These are phyloP conservation scores for Crocodylus rhombifer DNA, from an alignment of 2,797 vertebrate species.

Conservation along the genomic window DNA sequence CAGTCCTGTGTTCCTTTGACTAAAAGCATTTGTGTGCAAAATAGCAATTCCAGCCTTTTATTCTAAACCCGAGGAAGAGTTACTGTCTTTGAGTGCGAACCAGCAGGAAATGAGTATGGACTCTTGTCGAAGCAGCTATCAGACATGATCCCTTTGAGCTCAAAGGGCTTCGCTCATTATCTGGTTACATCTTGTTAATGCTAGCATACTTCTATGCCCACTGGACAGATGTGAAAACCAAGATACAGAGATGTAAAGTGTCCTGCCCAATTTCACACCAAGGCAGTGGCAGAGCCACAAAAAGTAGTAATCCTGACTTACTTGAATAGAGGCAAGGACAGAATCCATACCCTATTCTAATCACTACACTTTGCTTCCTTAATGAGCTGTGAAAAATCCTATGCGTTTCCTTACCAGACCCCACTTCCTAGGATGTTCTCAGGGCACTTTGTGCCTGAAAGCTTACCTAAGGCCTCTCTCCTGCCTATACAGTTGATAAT, in stretches of 20 bases:
- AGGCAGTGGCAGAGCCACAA: not conserved
- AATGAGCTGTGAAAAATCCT: too few relatives aligned
- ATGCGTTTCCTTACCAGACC: too few relatives aligned
- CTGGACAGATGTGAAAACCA: not conserved
- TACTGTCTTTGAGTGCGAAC: not conserved
- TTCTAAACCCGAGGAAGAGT: not conserved
- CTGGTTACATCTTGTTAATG: not conserved
- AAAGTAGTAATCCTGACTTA: too few relatives aligned
- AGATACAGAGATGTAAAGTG: constrained; percentile 43
- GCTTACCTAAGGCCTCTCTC: too few relatives aligned
- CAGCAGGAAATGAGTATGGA: not conserved
- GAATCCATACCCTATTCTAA: not conserved
- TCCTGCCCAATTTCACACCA: not conserved
- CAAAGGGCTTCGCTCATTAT: constrained; percentile 20
- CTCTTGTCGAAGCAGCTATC: constrained; percentile 25
- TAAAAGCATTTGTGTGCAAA: rapidly evolving
- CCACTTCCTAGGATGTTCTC: too few relatives aligned
- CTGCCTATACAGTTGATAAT: too few relatives aligned
- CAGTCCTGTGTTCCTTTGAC: not conserved
- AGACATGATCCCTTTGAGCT: not conserved
- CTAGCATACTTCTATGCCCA: not conserved
- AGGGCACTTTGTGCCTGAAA: too few relatives aligned
- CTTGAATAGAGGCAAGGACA: too few relatives aligned
- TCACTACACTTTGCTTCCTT: not conserved
- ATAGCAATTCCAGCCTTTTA: not conserved